Evolutionary conservation across 2,113 vertebrate species (phyloP).

Genomic region (Tachycineta bicolor): DNA sequence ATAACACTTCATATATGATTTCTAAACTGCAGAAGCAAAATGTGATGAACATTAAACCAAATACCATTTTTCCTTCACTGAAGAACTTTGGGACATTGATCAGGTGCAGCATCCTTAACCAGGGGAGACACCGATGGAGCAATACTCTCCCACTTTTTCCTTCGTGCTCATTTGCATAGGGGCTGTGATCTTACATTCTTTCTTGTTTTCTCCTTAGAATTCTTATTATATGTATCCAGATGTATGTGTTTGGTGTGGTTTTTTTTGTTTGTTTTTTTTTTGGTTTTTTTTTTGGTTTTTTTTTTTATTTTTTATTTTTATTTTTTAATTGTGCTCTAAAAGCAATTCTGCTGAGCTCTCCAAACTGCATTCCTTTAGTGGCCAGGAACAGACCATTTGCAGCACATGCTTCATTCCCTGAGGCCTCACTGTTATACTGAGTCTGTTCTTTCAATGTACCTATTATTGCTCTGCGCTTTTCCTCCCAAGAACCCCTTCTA

Average conservation of each 20-base stretch:
- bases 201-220: background rate
- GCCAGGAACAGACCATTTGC: background rate
- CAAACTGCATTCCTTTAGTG: background rate
- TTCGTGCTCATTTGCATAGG: background rate
- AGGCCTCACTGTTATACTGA: background rate
- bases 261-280: background rate
- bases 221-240: background rate
- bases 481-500: background rate
- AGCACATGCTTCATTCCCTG: background rate
- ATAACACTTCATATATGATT: background rate
- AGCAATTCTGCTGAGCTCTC: background rate
- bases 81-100: background rate
- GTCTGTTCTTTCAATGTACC: background rate
- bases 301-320: background rate
- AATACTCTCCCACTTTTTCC: background rate
- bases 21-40: background rate
- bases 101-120: background rate
- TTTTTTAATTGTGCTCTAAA: background rate
- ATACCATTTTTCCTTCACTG: background rate
- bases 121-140: background rate
- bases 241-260: background rate
- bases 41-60: background rate
- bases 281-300: background rate
- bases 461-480: background rate
- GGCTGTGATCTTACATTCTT: background rate